A percentile compares a stretch with the other conserved stretches of the same genome.
Conservation (phyloP, 2,113 vertebrate species). For the Camelus bactrianus region DNA sequence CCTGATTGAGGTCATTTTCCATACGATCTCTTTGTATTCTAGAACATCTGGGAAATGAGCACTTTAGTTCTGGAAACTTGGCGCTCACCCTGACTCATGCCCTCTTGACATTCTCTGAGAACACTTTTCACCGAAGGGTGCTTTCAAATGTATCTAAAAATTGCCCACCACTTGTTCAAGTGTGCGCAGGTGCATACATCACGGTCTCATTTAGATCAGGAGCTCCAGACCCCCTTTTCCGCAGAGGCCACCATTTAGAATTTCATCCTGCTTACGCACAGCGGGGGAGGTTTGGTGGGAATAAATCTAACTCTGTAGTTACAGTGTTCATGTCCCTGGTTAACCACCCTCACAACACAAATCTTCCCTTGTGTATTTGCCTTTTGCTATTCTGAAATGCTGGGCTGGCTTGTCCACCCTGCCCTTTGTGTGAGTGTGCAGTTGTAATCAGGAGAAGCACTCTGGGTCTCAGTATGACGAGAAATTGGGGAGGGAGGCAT, state of each 20-base stretch:
- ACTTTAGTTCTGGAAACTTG: slow-evolving; percentile 34
- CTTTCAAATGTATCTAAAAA: slow-evolving; percentile 66
- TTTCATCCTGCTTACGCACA: not conserved
- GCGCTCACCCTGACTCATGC: not conserved
- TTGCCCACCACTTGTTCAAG: slow-evolving; percentile 59
- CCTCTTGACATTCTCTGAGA: slow-evolving; percentile 79
- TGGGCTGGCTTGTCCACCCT: not conserved
- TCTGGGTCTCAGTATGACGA: not conserved
- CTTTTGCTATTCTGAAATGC: not conserved
- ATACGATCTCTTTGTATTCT: not conserved
- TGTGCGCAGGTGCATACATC: slow-evolving; percentile 52
- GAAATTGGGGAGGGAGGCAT: not conserved
- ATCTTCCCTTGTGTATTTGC: not conserved
- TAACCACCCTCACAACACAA: not conserved
- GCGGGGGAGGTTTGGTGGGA: too few species aligned
- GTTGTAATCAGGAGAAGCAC: not conserved
- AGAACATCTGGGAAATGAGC: slow-evolving; percentile 52
- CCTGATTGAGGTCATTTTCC: not conserved
- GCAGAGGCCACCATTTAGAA: not conserved
- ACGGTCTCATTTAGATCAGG: not conserved
- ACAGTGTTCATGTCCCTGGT: not conserved
- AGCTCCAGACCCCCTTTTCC: not conserved
- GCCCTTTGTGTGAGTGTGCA: not conserved
- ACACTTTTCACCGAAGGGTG: slow-evolving; percentile 64
- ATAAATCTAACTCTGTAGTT: not conserved